Evolutionary conservation across 2,797 vertebrate species (phyloP).

Genomic region (Chiloscyllium punctatum): DNA sequence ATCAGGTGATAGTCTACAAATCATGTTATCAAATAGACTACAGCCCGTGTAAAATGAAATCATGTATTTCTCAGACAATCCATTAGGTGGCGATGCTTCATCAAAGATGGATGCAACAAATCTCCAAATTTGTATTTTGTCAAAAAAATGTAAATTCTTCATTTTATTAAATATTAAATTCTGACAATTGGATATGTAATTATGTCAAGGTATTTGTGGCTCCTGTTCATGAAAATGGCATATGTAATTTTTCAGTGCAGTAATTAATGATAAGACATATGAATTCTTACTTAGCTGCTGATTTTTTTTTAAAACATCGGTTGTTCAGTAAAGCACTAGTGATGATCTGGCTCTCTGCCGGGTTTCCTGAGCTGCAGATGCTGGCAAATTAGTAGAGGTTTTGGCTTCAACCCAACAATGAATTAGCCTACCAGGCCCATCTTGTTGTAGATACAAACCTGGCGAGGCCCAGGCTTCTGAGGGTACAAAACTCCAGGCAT

Average conservation of each 20-base stretch:
- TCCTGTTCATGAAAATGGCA: neutral
- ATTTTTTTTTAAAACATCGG: neutral
- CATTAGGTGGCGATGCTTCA: conserved; percentile 22
- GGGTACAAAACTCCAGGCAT: neutral
- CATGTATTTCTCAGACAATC: neutral
- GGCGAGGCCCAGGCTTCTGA: neutral
- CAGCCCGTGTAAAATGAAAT: neutral
- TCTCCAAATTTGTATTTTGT: neutral
- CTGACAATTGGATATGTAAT: neutral
- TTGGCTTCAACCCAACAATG: neutral
- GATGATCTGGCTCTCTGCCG: neutral
- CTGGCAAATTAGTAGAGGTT: neutral
- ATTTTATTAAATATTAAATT: neutral
- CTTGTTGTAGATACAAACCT: neutral
- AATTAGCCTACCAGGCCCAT: neutral
- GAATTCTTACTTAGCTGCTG: neutral
- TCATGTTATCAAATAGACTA: neutral
- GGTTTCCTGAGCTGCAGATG: neutral
- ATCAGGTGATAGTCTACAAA: too few relatives aligned
- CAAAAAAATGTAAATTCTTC: neutral
- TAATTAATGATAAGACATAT: neutral
- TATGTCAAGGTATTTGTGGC: neutral
- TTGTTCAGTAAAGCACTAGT: neutral
- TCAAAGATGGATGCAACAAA: too few relatives aligned
- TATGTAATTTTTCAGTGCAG: neutral